Evolutionary conservation across 2,888 invertebrate species (phyloP).

Genomic region (Anodontia alba): DNA sequence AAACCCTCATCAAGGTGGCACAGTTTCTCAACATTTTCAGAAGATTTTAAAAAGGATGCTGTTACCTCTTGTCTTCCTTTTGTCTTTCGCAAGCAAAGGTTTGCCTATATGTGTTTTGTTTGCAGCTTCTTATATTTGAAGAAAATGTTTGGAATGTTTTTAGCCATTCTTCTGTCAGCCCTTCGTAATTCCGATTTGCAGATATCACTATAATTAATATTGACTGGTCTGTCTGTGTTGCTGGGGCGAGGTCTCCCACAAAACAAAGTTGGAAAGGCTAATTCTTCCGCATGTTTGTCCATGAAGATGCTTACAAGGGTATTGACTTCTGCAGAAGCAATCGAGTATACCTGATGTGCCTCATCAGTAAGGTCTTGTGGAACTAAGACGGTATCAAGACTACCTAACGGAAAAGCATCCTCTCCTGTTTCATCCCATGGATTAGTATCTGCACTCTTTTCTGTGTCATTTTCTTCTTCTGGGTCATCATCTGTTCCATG

Average conservation of each 20-base stretch:
- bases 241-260: conserved; percentile 38
- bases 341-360: not conserved
- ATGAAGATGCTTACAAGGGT: conserved; percentile 52
- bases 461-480: not conserved
- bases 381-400: not conserved
- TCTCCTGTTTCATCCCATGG: conserved; percentile 1
- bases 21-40: conserved; percentile 20
- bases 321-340: conserved; percentile 59
- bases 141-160: conserved; percentile 41
- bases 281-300: conserved; percentile 41
- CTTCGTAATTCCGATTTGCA: conserved; percentile 47
- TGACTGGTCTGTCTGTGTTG: conserved; percentile 37
- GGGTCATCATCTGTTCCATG: not conserved
- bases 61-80: conserved; percentile 29
- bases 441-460: not conserved
- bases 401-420: not conserved
- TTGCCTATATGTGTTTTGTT: conserved; percentile 29
- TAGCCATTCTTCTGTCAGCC: conserved; percentile 40
- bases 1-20: conserved; percentile 38
- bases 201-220: conserved; percentile 37
- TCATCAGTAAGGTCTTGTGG: conserved; percentile 2
- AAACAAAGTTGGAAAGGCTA: conserved; percentile 53
- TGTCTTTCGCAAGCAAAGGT: conserved; percentile 28
- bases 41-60: conserved; percentile 26
- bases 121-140: conserved; percentile 52